These are phyloP conservation scores for Mus spicilegus DNA, from an alignment of 2,113 vertebrate genomes.

Conservation along the genomic window DNA sequence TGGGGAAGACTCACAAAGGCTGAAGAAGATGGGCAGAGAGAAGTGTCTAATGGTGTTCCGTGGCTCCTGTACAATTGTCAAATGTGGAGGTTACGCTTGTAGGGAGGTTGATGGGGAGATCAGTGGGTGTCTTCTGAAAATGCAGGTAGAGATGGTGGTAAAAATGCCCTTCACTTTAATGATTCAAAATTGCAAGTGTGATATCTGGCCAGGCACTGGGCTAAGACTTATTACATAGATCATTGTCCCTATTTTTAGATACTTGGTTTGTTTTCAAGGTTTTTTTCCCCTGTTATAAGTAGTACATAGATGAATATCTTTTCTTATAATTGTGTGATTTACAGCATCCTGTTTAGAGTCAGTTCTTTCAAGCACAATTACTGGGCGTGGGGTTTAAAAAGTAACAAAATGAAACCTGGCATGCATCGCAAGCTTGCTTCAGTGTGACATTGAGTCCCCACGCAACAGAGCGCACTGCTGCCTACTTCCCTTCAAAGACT, in stretches of 20 bases:
- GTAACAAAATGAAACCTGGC: not conserved
- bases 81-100: not conserved
- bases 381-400: not conserved
- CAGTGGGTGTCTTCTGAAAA: not conserved
- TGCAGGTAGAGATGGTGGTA: not conserved
- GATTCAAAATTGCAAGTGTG: not conserved
- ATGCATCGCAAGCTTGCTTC: not conserved
- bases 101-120: not conserved
- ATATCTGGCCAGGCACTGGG: not conserved
- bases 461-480: rapidly evolving
- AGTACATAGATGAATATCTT: conserved; percentile 16
- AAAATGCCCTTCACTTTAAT: not conserved
- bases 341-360: conserved; percentile 61
- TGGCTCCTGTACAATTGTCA: not conserved
- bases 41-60: not conserved
- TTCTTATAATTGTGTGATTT: conserved; percentile 33
- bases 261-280: not conserved
- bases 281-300: conserved; percentile 15
- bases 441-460: not conserved
- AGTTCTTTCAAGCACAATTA: not conserved
- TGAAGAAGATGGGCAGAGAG: not conserved
- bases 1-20: not conserved
- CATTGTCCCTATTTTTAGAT: conserved; percentile 1
- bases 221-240: not conserved
- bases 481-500: not conserved